These are phyloP conservation scores for Mesorhabditis sp. DNA, from an alignment of 2,888 invertebrate species.

Conservation along the genomic window DNA sequence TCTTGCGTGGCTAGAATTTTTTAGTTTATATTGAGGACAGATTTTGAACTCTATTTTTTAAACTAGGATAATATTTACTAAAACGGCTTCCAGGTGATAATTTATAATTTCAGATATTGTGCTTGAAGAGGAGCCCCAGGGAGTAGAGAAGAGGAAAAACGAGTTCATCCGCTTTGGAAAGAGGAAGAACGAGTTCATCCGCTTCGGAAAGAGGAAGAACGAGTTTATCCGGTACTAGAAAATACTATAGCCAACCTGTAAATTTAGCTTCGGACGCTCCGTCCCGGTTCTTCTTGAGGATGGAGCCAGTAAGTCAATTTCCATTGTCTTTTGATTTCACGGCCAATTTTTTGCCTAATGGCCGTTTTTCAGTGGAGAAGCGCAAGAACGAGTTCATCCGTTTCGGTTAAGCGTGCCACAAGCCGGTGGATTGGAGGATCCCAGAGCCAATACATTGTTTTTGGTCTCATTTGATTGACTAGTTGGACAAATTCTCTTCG, in stretches of 20 bases:
- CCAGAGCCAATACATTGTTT: too few species aligned
- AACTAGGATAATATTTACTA: too few species aligned
- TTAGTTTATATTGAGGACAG: not conserved
- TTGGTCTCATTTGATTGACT: too few species aligned
- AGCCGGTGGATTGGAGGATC: too few species aligned
- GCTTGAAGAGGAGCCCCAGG: too few species aligned
- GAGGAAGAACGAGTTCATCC: not conserved
- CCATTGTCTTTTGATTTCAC: not conserved
- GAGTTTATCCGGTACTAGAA: not conserved
- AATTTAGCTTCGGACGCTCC: slow-evolving; percentile 2
- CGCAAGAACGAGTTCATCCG: too few species aligned
- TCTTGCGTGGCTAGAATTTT: not conserved
- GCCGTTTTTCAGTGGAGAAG: not conserved
- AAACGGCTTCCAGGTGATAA: not conserved
- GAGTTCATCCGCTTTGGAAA: slow-evolving; percentile 3
- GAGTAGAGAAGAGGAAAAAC: not conserved
- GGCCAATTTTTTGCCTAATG: not conserved
- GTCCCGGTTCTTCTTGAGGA: not conserved
- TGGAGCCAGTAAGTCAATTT: not conserved
- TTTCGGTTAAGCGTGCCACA: too few species aligned
- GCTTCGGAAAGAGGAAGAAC: not conserved
- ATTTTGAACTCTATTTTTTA: not conserved
- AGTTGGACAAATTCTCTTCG: too few species aligned
- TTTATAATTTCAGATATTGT: not conserved
- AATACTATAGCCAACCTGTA: not conserved